Evolutionary conservation across 2,888 invertebrate species (phyloP), one percentile per base, ranked within the genome.

Genomic region (Cosmia pyralina): DNA sequence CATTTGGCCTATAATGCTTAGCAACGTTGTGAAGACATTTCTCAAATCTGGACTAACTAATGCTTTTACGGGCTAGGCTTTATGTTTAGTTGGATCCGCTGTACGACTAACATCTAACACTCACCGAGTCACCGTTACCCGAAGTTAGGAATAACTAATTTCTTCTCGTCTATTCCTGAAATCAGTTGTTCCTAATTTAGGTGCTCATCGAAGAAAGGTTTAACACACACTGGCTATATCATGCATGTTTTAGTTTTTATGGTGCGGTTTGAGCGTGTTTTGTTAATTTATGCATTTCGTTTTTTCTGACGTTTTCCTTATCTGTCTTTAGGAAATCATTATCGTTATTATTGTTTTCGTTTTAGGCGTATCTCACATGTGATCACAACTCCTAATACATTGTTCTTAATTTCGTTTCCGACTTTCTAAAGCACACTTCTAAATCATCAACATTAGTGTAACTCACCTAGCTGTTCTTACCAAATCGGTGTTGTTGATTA

Each of bases 21-120:
- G 94, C 94, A 92, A 92, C 92, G 93, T 91, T 92, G 90, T 92
- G 90, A 92, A 91, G 84, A 95, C 90, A 95, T 96, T 96, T 96
- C 96, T 96, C 96, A 96, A 96, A 96, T 96, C 96, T 96, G 96
- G 96, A 95, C 95, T 96, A 95, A 95, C 96, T 95, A 90, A 87
- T 90, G 95, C 95, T 95, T 94, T 88, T 90, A 88, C 90, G 92
- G 92, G 91, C 90, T 94, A 93, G 92, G 91, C 90, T 92, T 92
- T 90, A 81, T 90, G 87, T 90, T 90, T 90, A 88, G 89, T 91
- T 90, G 82, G 82, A 87, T 85, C 76, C 85, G 85, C 88, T 88
- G 72, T 88, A 86, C 82, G 77, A 85, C 81, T 89, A 86, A 89
- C 87, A 84, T 84, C 73, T 83, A 74, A 79, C 80, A 77, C 83